phyloP scores from a whole-genome alignment of 2,797 vertebrate genomes.

The Morelia viridis region DNA sequence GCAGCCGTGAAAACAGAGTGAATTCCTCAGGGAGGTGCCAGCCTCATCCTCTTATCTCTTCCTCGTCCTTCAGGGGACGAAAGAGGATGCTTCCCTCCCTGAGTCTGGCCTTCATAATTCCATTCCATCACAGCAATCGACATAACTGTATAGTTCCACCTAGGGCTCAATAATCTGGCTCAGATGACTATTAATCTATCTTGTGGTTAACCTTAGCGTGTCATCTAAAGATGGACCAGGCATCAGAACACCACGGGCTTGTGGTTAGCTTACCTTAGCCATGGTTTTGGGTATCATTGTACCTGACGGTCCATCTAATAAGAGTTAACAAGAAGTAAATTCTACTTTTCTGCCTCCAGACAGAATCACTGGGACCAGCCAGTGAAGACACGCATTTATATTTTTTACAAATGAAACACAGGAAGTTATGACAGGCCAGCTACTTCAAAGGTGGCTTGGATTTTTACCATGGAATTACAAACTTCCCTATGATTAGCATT shows the following conservation, averaged over 20 bases:
- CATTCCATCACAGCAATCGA: not conserved
- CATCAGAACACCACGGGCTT: not conserved
- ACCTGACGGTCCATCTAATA: not conserved
- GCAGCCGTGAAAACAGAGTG: too few relatives aligned
- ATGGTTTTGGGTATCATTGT: not conserved
- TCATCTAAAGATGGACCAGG: not conserved
- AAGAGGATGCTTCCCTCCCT: too few relatives aligned
- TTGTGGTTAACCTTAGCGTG: not conserved
- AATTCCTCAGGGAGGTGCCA: too few relatives aligned
- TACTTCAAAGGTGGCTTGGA: not conserved
- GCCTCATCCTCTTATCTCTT: too few relatives aligned
- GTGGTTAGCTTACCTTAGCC: not conserved
- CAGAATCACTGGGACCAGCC: not conserved
- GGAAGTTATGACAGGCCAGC: not conserved
- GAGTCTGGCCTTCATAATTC: too few relatives aligned
- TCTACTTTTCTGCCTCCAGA: not conserved
- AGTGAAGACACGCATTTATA: not conserved
- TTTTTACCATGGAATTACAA: not conserved
- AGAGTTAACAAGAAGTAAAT: not conserved
- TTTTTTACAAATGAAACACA: not conserved
- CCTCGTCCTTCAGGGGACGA: too few relatives aligned
- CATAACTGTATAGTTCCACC: not conserved
- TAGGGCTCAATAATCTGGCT: not conserved
- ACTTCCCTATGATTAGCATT: not conserved
- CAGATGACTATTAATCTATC: not conserved